Base-by-base conservation (phyloP, 2,113 vertebrate species). In the Otocyon megalotis region DNA sequence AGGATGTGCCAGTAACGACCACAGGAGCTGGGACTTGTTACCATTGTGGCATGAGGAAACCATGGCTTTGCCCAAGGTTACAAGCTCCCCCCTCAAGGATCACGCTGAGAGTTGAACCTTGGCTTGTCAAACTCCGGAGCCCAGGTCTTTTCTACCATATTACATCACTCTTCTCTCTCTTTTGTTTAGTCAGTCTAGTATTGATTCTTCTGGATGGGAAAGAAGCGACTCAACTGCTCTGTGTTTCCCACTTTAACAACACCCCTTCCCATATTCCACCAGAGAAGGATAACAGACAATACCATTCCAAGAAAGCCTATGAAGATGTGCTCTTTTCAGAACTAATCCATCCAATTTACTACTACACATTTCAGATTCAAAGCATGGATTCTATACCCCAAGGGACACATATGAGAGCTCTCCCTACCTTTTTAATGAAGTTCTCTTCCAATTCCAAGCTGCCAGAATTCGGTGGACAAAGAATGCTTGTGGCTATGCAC, bases 401-500 rank as follows among this genome's bases (percentile, higher is more conserved):
- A 24, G 30, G 22, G 19, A 69, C 24, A 30, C 16, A 83, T 26
- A 22, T 32, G 37, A 94, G n/a, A 76, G 32, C 30, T 48, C 4
- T 19, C 32, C n/a, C 32, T 97, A 99, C 99, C 99, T 99, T 99
- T 98, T 98, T 99, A 35, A 99, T 99, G 60, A 99, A 97, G 97
- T 99, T 98, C 22, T 97, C 98, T 97, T 99, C 98, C 79, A 96
- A 93, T 90, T 99, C 98, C 3, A 98, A 98, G 69, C 97, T 98
- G 82, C 98, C 97, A 1, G 98, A 96, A 1, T 98, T 98, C 0
- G 98, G 96, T 30, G 98, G 98, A 99, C 99, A 99, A 19, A 99
- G 98, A 97, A 99, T 98, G 98, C 99, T 99, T 79, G 99, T 99
- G 79, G 99, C 98, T 26, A 99, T 99, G 97, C 99, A 99, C 88